These are phyloP conservation scores for Myotis pilosus DNA, from an alignment of 2,797 vertebrate species.

Conservation along the genomic window DNA sequence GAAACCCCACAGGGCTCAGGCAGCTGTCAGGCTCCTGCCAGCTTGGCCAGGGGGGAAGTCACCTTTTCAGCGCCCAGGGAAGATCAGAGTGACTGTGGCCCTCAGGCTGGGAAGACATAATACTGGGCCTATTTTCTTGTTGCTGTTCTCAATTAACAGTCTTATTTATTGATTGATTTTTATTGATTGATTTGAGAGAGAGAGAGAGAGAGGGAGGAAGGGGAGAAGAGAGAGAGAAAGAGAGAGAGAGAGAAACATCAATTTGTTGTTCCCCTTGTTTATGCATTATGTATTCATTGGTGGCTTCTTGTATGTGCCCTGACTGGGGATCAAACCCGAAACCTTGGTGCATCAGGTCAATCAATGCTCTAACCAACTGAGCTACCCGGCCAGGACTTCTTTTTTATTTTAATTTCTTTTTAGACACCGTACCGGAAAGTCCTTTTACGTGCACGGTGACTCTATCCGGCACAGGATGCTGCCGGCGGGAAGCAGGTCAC, in stretches of 20 bases:
- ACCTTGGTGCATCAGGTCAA: not conserved
- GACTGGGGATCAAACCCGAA: not conserved
- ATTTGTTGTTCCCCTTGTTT: not conserved
- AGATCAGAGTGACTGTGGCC: not conserved
- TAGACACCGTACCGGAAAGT: conserved; percentile 91
- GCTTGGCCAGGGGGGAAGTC: not conserved
- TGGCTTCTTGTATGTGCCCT: not conserved
- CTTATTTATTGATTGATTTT: not conserved
- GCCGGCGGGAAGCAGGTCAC: conserved; percentile 92
- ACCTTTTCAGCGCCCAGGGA: not conserved
- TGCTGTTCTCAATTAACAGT: conserved; percentile 29
- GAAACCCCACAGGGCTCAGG: not conserved
- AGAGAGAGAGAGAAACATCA: not conserved
- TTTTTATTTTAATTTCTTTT: conserved; percentile 69
- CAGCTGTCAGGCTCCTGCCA: not conserved
- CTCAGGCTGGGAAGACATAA: not conserved
- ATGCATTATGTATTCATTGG: not conserved
- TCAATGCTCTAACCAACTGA: not conserved
- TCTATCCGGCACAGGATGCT: conserved; percentile 91
- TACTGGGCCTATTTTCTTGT: not conserved
- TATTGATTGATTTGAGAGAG: not conserved
- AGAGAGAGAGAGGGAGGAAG: no score
- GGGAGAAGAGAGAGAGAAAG: no score
- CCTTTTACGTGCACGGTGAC: conserved; percentile 87
- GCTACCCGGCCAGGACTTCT: not conserved